Conservation (phyloP, 2,797 vertebrate species). For the Cirrhinus molitorella region DNA sequence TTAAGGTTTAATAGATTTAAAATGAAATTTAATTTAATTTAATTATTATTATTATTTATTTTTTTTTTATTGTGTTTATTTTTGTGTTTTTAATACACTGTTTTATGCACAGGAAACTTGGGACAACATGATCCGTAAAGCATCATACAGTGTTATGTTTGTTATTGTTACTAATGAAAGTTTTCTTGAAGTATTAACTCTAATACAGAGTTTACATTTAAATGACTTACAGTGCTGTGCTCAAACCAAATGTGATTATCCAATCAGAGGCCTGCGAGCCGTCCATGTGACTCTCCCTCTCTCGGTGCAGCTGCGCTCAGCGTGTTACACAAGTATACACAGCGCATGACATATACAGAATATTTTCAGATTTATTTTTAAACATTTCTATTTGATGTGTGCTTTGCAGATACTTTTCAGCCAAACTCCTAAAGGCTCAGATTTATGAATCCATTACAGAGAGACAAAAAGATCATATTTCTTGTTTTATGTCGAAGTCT, state of each 20-base stretch:
- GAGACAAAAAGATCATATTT: constrained; percentile 10
- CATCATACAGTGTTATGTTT: neutral
- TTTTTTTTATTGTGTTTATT: neutral
- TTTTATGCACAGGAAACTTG: neutral
- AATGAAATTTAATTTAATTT: no score
- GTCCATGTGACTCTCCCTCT: constrained; percentile 9
- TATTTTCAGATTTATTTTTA: constrained; percentile 1
- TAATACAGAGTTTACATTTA: constrained; percentile 5
- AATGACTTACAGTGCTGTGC: neutral
- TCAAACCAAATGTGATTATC: constrained; percentile 16
- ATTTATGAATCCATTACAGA: constrained; percentile 1
- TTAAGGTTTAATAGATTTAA: no score
- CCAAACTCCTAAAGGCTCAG: neutral
- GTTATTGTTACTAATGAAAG: neutral
- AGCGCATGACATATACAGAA: neutral
- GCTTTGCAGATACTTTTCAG: neutral
- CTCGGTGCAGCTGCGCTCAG: neutral
- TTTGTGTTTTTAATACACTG: neutral
- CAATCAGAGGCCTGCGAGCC: neutral
- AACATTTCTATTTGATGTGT: constrained; percentile 38
- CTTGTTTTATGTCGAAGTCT: constrained; percentile 20
- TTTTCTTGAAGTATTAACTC: neutral
- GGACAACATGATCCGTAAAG: neutral
- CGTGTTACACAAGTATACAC: constrained; percentile 5
- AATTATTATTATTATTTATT: no score